phyloP scores from a whole-genome alignment of 1,140 invertebrate genomes.

The Macrosteles quadrilineatus region DNA sequence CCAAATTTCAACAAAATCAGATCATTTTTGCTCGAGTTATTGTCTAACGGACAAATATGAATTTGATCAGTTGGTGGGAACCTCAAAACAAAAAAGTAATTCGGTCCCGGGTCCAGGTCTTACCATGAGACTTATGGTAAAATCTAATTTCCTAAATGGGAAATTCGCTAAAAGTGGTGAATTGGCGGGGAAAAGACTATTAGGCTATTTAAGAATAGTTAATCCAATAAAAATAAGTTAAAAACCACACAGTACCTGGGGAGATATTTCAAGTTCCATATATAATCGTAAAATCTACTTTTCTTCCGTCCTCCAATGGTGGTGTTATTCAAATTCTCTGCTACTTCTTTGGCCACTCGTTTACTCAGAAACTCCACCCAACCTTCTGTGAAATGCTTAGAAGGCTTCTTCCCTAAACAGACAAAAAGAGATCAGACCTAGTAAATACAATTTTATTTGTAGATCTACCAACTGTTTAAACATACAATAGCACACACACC shows the following conservation, averaged over 20 bases:
- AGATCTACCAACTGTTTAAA: background rate
- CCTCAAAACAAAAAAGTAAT: no score
- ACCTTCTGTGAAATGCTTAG: slow-evolving; percentile 83
- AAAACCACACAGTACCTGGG: slow-evolving; percentile 58
- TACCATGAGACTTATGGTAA: no score
- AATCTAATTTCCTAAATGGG: no score
- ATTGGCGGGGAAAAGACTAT: no score
- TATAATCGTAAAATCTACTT: slow-evolving; percentile 82
- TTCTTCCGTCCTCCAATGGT: slow-evolving; percentile 85
- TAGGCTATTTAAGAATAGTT: no score
- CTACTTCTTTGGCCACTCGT: slow-evolving; percentile 83
- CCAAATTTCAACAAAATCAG: no score
- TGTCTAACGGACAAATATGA: no score
- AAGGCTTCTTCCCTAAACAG: slow-evolving; percentile 41
- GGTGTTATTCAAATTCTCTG: slow-evolving; percentile 77
- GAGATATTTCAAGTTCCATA: slow-evolving; percentile 97
- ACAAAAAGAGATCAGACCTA: slow-evolving; percentile 7
- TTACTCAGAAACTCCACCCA: slow-evolving; percentile 96
- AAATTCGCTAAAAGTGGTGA: no score
- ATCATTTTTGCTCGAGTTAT: no score
- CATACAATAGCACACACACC: background rate
- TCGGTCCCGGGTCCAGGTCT: no score
- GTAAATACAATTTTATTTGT: background rate
- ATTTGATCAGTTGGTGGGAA: no score
- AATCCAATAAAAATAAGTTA: background rate